Evolutionary conservation across 2,797 vertebrate species (phyloP).

Genomic region (Luscinia luscinia): DNA sequence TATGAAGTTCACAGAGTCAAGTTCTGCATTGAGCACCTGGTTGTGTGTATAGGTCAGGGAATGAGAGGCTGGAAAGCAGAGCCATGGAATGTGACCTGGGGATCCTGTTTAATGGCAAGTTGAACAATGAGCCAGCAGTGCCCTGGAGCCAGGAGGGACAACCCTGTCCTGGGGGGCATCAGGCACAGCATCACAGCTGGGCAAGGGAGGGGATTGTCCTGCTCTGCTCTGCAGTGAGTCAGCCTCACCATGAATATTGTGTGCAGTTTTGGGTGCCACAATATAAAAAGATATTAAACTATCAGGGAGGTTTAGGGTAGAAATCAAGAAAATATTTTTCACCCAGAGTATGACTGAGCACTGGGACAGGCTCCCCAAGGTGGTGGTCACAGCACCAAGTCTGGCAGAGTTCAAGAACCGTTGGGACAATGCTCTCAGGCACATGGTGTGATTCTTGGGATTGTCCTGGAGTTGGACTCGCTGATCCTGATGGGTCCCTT

Average conservation of each 20-base stretch:
- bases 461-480: rapidly evolving
- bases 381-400: background rate
- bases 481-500: background rate
- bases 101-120: rapidly evolving
- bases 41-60: background rate
- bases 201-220: background rate
- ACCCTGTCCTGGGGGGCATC: rapidly evolving
- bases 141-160: background rate
- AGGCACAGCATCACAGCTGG: rapidly evolving
- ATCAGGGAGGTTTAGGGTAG: background rate
- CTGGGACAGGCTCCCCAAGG: background rate
- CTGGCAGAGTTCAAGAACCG: background rate
- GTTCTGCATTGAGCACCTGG: background rate
- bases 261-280: background rate
- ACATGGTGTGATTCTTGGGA: background rate
- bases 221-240: rapidly evolving
- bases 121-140: rapidly evolving
- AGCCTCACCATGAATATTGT: rapidly evolving
- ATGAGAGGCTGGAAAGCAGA: rapidly evolving
- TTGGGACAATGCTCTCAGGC: background rate
- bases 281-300: background rate
- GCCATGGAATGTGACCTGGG: rapidly evolving
- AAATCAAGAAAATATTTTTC: background rate
- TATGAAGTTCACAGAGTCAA: rapidly evolving
- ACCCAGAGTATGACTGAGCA: background rate